Conservation (phyloP, 2,888 invertebrate species). For the Ochlodes sylvanus region DNA sequence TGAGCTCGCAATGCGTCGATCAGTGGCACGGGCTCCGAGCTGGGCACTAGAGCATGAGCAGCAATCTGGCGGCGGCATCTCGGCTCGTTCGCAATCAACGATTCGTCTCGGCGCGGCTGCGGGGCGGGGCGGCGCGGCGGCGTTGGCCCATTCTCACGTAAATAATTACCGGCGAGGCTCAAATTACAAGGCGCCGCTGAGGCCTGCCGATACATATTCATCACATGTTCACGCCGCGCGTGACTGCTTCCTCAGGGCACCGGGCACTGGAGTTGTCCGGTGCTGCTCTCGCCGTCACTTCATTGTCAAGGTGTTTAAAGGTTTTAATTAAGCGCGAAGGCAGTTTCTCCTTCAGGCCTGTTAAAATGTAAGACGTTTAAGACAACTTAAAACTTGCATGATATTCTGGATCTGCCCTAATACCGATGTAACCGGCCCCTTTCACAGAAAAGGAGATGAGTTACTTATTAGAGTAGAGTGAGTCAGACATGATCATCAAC, state of each 20-base stretch:
- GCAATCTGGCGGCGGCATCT: conserved; percentile 78
- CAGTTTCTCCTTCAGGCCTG: no score
- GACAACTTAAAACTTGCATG: not conserved
- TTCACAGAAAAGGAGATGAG: conserved; percentile 12
- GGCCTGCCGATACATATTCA: conserved; percentile 81
- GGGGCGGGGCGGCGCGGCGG: conserved; percentile 48
- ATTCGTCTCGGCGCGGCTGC: conserved; percentile 72
- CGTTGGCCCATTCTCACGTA: conserved; percentile 78
- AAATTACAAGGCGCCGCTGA: conserved; percentile 83
- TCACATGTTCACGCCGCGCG: conserved; percentile 80
- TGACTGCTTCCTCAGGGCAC: conserved; percentile 81
- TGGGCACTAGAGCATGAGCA: conserved; percentile 46
- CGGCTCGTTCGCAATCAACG: conserved; percentile 74
- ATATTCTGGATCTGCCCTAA: not conserved
- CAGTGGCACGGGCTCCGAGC: conserved; percentile 15
- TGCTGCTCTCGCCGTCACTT: conserved; percentile 19
- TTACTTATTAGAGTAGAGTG: conserved; percentile 30
- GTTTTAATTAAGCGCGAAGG: conserved; percentile 5
- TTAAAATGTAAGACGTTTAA: no score
- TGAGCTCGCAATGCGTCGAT: conserved; percentile 9
- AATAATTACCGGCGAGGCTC: conserved; percentile 83
- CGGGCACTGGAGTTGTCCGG: conserved; percentile 34
- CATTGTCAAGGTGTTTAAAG: conserved; percentile 3
- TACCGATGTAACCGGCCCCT: not conserved
- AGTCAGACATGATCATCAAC: conserved; percentile 55